These are phyloP conservation scores for Todiramphus chloris DNA, from an alignment of 2,113 vertebrate genomes.

Conservation along the genomic window DNA sequence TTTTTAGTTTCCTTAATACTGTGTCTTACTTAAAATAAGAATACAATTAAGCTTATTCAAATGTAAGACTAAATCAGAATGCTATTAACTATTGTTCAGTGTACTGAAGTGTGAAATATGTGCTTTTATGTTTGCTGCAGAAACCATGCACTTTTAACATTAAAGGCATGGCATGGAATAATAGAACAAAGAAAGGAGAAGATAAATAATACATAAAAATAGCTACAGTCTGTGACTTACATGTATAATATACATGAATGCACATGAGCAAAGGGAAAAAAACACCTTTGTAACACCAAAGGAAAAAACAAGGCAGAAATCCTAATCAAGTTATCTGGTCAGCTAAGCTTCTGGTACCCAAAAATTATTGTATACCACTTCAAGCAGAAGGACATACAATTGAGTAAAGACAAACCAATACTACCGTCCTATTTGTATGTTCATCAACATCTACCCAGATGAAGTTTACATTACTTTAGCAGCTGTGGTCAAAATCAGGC, in stretches of 20 bases:
- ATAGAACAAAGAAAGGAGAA: conserved; percentile 18
- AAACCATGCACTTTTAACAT: conserved; percentile 1
- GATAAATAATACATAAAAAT: conserved; percentile 53
- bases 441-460: neutral
- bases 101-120: conserved; percentile 30
- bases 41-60: conserved; percentile 59
- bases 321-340: neutral
- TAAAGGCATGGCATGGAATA: neutral
- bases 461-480: neutral
- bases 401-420: neutral
- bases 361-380: neutral
- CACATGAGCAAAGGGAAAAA: neutral
- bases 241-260: conserved; percentile 1
- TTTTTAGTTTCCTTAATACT: conserved; percentile 57
- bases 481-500: neutral
- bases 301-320: neutral
- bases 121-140: conserved; percentile 34
- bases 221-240: neutral
- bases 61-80: conserved; percentile 57
- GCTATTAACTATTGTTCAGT: conserved; percentile 44
- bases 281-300: neutral
- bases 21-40: conserved; percentile 57
- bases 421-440: neutral
- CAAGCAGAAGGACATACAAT: neutral
- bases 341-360: neutral